These are phyloP conservation scores for Oreocharis arfaki DNA, from an alignment of 2,113 vertebrate species.

Conservation along the genomic window DNA sequence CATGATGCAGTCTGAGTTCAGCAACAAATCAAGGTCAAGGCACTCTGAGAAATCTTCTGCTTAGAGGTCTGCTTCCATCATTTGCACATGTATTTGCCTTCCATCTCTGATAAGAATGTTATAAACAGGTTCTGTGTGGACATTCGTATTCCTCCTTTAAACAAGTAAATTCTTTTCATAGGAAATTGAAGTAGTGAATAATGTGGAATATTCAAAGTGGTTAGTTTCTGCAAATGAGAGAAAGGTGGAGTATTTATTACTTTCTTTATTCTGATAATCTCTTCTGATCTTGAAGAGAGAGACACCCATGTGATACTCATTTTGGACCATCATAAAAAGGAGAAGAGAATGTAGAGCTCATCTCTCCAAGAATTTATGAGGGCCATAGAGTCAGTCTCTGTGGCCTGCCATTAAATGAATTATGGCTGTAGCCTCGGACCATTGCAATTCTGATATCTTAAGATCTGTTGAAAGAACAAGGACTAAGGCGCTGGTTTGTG, in stretches of 20 bases:
- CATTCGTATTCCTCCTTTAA: not conserved
- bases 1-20: not conserved
- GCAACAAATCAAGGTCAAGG: not conserved
- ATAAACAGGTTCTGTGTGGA: not conserved
- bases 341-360: not conserved
- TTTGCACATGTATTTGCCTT: not conserved
- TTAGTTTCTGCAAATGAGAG: not conserved
- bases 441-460: not conserved
- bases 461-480: not conserved
- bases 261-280: slow-evolving; percentile 16
- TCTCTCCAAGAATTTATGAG: slow-evolving; percentile 46
- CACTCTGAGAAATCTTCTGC: not conserved
- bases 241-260: not conserved
- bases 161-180: not conserved
- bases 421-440: not conserved
- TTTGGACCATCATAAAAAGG: slow-evolving; percentile 11
- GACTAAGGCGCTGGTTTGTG: not conserved
- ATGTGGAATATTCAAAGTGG: not conserved
- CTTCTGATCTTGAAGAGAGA: not conserved
- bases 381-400: not conserved
- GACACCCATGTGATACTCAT: not conserved
- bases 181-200: not conserved
- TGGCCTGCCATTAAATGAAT: not conserved
- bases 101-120: not conserved
- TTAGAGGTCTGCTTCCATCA: not conserved